These are phyloP conservation scores for Conchocele bisecta DNA, from an alignment of 2,888 invertebrate species.

Conservation along the genomic window DNA sequence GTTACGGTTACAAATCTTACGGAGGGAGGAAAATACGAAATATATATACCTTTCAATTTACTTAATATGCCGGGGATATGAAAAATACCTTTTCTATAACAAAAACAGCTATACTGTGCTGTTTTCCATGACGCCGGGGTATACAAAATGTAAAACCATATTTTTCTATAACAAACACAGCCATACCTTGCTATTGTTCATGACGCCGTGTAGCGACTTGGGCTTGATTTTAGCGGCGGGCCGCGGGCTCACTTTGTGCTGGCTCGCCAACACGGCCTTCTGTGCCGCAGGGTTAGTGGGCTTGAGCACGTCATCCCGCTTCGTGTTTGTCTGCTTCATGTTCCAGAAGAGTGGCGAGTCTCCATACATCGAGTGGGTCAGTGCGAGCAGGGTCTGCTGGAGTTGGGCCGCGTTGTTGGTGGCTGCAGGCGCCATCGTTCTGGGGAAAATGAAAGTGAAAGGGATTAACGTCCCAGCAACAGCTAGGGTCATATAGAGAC, in stretches of 20 bases:
- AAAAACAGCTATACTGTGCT: no score
- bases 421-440: conserved; percentile 41
- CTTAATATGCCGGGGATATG: no score
- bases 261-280: conserved; percentile 83
- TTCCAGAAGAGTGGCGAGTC: conserved; percentile 93
- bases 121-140: no score
- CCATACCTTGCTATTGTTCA: conserved; percentile 83
- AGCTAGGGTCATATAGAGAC: no score
- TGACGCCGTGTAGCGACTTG: conserved; percentile 81
- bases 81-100: no score
- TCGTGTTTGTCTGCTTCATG: conserved; percentile 85
- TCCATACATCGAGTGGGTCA: conserved; percentile 93
- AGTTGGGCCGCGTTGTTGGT: conserved; percentile 88
- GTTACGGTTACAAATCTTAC: no score
- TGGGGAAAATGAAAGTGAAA: conserved; percentile 14
- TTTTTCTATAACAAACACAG: neutral
- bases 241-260: conserved; percentile 86
- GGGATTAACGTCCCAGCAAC: no score
- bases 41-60: no score
- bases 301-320: conserved; percentile 88
- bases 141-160: no score
- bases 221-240: conserved; percentile 86
- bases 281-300: conserved; percentile 87
- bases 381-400: conserved; percentile 82
- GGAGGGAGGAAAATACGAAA: no score